Evolutionary conservation across 2,113 vertebrate genomes (phyloP).

Genomic region (Sterna hirundo): DNA sequence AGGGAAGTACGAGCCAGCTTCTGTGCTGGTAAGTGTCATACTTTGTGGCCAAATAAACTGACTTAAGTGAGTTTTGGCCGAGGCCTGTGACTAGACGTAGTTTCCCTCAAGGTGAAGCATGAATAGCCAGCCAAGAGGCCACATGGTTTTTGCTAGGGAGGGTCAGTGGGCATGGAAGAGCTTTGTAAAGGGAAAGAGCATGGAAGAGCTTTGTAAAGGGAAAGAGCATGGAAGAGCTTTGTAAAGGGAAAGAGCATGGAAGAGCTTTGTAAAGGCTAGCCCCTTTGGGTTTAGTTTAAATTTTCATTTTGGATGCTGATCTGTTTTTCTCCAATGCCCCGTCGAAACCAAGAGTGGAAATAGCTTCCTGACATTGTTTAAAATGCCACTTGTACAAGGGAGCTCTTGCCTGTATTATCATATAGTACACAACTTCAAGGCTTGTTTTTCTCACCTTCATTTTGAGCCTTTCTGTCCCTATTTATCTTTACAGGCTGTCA

Average conservation of each 20-base stretch:
- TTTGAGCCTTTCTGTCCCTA: background rate
- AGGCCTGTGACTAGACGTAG: background rate
- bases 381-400: background rate
- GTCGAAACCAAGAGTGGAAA: background rate
- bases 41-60: background rate
- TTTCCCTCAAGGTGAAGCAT: background rate
- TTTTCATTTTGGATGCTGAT: background rate
- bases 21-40: background rate
- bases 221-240: too few relatives aligned
- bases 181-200: too few relatives aligned
- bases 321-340: background rate
- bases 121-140: background rate
- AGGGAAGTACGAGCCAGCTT: background rate
- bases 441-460: background rate
- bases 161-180: background rate
- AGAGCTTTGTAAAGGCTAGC: background rate
- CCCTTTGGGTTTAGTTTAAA: background rate
- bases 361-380: background rate
- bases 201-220: background rate
- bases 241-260: too few relatives aligned
- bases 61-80: background rate
- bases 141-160: background rate
- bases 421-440: background rate
- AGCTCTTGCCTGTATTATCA: background rate
- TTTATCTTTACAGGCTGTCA: constrained; percentile 14